These are phyloP conservation scores for Calidris pugnax DNA, from an alignment of 2,113 vertebrate species.

Conservation along the genomic window DNA sequence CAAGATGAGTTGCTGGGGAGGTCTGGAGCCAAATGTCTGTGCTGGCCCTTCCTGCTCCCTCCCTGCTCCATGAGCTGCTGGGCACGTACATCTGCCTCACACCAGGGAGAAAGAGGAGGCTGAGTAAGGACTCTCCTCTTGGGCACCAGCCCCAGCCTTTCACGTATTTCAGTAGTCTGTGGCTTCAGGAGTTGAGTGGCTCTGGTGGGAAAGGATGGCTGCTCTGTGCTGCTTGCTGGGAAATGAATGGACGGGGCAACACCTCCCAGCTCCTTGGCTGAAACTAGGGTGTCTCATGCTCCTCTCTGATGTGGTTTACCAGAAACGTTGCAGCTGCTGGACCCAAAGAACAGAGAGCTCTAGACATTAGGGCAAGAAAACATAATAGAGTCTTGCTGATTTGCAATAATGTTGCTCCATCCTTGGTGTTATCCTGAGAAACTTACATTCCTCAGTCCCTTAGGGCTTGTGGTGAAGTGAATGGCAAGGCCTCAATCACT, in stretches of 20 bases:
- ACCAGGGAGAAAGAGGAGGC: background rate
- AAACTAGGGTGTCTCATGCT: background rate
- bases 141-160: background rate
- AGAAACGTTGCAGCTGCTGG: background rate
- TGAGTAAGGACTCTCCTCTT: background rate
- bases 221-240: background rate
- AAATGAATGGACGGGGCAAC: background rate
- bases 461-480: constrained; percentile 52
- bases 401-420: constrained; percentile 5
- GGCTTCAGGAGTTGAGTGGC: background rate
- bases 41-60: background rate
- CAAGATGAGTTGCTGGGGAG: background rate
- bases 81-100: background rate
- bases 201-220: background rate
- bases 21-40: background rate
- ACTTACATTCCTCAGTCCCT: constrained; percentile 31
- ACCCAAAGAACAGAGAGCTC: background rate
- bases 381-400: background rate
- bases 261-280: background rate
- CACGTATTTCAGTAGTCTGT: background rate
- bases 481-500: constrained; percentile 55
- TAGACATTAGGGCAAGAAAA: background rate
- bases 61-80: background rate
- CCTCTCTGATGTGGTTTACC: constrained; percentile 47
- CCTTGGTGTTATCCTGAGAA: constrained; percentile 60